Evolutionary conservation across 2,888 invertebrate genomes (phyloP).

Genomic region (Corbicula japonica): DNA sequence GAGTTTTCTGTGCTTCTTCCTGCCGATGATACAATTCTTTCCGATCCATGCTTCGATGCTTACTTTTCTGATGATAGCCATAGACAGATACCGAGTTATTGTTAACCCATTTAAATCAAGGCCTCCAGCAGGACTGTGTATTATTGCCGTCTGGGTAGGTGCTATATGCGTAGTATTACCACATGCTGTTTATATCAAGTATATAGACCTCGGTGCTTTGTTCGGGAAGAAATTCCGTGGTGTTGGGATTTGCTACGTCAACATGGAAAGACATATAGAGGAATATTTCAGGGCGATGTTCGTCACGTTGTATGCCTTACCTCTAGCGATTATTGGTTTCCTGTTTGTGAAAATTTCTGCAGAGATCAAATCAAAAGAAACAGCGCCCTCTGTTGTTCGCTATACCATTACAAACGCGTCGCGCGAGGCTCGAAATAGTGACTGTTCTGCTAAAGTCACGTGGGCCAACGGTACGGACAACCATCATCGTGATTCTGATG

Average conservation of each 20-base stretch:
- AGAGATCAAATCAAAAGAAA: slow-evolving; percentile 87
- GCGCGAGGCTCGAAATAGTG: slow-evolving; percentile 18
- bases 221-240: slow-evolving; percentile 78
- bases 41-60: slow-evolving; percentile 91
- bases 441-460: slow-evolving; percentile 46
- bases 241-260: slow-evolving; percentile 84
- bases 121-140: slow-evolving; percentile 90
- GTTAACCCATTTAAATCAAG: slow-evolving; percentile 90
- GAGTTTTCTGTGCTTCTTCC: slow-evolving; percentile 90
- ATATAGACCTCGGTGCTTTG: slow-evolving; percentile 90
- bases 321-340: slow-evolving; percentile 89
- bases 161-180: slow-evolving; percentile 91
- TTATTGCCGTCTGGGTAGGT: slow-evolving; percentile 91
- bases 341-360: slow-evolving; percentile 90
- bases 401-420: slow-evolving; percentile 61
- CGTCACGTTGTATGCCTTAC: slow-evolving; percentile 88
- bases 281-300: slow-evolving; percentile 85
- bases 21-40: slow-evolving; percentile 92
- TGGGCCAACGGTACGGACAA: slow-evolving; percentile 27
- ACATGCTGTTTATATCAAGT: slow-evolving; percentile 91
- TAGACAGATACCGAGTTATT: slow-evolving; percentile 90
- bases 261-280: slow-evolving; percentile 80
- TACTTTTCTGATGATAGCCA: slow-evolving; percentile 90
- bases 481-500: neutral
- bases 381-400: slow-evolving; percentile 73